Evolutionary conservation across 2,888 invertebrate species (phyloP), one percentile per base, ranked within the genome.

Genomic region (Oscheius sp.): DNA sequence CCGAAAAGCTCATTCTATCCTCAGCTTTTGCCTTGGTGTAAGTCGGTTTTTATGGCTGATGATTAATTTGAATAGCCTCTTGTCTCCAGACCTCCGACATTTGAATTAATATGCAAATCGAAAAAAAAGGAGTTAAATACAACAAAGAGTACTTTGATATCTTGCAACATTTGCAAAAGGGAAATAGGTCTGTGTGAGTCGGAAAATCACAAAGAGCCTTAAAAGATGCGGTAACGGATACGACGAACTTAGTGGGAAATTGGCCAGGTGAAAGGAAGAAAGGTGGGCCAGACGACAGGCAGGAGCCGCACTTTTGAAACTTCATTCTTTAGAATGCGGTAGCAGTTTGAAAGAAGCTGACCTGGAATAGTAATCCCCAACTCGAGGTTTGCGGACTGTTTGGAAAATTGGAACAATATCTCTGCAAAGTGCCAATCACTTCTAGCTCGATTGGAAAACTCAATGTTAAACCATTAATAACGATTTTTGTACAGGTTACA

Each of bases 11-110:
- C 53, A 53, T 53, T 53, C 53, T 53, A 4, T 47, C 47, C 47
- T 21, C 48, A 42, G 63, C 63, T 63, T 63, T 60, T 63, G 42
- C 47, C 63, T 63, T 63, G 63, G 63, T 29, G 50, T 13, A 63
- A 63, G 50, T 63, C 50, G n/a, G 62, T 63, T 63, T 63, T 63
- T 60, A 60, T 60, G n/a, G n/a, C 35, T 35, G 37, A 35, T 60
- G 60, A 60, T 60, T 60, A 37, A 60, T 33, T 35, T 37, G 60
- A 35, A 60, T 60, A n/a, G 10, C 35, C 60, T 35, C 33, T 60
- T 11, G 42, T 42, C 42, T 42, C 7, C 42, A 42, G 42, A 3
- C 7, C n/a, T 35, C 2, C 37, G 60, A 2, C 10, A 37, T 33
- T 35, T 9, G 35, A 37, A 60, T 60, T 60, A 60, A 60, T 60